Evolutionary conservation across 2,888 invertebrate species (phyloP).

Genomic region (Seira sanloemensis): DNA sequence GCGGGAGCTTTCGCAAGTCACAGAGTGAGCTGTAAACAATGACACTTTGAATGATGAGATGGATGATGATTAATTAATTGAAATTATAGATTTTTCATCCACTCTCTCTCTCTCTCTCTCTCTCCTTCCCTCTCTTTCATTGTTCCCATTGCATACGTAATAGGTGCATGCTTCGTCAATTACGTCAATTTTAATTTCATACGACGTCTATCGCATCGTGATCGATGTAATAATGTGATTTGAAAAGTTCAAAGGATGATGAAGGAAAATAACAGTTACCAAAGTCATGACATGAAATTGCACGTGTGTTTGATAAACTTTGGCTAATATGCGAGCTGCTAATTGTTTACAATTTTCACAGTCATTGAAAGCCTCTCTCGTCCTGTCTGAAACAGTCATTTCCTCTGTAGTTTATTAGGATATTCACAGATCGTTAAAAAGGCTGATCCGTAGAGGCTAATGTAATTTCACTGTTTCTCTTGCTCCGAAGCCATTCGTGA

Average conservation of each 20-base stretch:
- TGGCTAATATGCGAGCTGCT: not conserved
- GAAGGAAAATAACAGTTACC: not conserved
- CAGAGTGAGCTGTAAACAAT: slow-evolving; percentile 21
- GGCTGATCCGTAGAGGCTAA: slow-evolving; percentile 14
- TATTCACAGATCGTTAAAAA: slow-evolving; percentile 37
- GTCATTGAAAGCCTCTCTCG: not conserved
- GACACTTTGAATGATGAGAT: slow-evolving; percentile 38
- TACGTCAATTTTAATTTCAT: slow-evolving; percentile 5
- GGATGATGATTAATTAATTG: slow-evolving; percentile 43
- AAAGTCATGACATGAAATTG: not conserved
- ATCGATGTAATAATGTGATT: slow-evolving; percentile 9
- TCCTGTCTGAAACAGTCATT: slow-evolving; percentile 26
- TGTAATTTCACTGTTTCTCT: not conserved
- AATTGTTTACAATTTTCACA: slow-evolving; percentile 7
- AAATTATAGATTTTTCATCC: slow-evolving; percentile 1
- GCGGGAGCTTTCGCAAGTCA: too few relatives aligned
- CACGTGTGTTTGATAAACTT: too few relatives aligned
- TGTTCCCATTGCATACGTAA: not conserved
- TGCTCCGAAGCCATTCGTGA: not conserved
- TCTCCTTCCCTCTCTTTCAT: too few relatives aligned
- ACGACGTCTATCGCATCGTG: slow-evolving; percentile 19
- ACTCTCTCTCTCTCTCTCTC: too few relatives aligned
- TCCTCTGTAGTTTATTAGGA: slow-evolving; percentile 25
- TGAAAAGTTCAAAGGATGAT: slow-evolving; percentile 22
- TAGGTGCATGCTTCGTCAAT: not conserved